These are phyloP conservation scores for Bombus soroeensis DNA, from an alignment of 1,140 invertebrate genomes.

Conservation along the genomic window DNA sequence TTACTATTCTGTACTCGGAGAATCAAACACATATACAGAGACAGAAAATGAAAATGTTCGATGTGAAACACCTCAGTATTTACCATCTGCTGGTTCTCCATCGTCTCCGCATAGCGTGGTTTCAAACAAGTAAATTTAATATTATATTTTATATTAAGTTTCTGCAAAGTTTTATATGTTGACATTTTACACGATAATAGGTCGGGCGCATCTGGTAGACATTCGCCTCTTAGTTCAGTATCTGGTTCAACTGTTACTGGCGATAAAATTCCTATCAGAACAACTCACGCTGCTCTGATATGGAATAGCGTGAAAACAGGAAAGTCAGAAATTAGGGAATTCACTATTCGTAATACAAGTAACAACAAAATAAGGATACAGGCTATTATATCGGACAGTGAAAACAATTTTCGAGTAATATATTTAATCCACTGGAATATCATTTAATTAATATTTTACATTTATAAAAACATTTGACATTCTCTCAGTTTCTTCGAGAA, in stretches of 20 bases:
- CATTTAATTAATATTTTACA: neutral
- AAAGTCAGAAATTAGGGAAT: constrained; percentile 80
- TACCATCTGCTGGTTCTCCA: constrained; percentile 66
- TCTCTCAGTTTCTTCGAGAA: constrained; percentile 76
- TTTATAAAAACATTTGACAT: neutral
- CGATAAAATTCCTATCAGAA: constrained; percentile 80
- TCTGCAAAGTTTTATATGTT: neutral
- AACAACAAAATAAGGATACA: constrained; percentile 81
- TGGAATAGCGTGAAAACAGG: constrained; percentile 83
- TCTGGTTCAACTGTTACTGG: constrained; percentile 72
- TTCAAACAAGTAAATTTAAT: constrained; percentile 70
- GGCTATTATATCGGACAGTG: constrained; percentile 75
- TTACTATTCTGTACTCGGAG: constrained; percentile 69
- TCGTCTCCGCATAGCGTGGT: constrained; percentile 76
- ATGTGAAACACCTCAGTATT: constrained; percentile 74
- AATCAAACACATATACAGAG: constrained; percentile 59
- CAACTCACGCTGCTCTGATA: constrained; percentile 81
- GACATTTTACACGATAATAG: constrained; percentile 53
- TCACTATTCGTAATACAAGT: constrained; percentile 82
- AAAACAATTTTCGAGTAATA: constrained; percentile 77
- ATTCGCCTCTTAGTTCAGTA: constrained; percentile 77
- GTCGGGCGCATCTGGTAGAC: constrained; percentile 72
- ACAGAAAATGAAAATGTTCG: constrained; percentile 66
- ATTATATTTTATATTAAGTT: neutral
- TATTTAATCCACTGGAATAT: neutral